Percentiles rank a stretch among this genome's conserved stretches.
phyloP scores from a whole-genome alignment of 1,140 invertebrate species.

The Leptinotarsa texana region DNA sequence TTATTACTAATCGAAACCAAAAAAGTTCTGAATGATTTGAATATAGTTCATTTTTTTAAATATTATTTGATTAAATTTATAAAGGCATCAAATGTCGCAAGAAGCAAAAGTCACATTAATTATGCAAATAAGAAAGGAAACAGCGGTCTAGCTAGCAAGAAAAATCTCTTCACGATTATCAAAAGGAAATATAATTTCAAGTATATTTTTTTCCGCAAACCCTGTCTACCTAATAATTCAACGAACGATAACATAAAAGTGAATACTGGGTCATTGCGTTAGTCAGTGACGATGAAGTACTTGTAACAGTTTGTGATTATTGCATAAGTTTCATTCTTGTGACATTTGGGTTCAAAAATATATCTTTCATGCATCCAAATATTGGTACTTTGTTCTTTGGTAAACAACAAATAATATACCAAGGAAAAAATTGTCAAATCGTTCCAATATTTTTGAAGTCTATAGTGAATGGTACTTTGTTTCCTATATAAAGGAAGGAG shows the following conservation, averaged over 20 bases:
- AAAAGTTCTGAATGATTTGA: no score
- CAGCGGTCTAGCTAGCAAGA: no score
- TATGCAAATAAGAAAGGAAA: no score
- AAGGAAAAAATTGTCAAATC: no score
- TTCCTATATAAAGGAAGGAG: slow-evolving; percentile 12
- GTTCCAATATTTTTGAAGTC: no score
- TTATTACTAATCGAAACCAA: no score
- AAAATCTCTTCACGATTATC: background rate
- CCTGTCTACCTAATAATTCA: slow-evolving; percentile 18
- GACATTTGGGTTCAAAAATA: no score
- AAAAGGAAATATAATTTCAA: background rate
- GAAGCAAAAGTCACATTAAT: no score
- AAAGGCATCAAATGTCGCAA: no score
- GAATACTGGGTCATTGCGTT: background rate
- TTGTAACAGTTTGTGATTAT: slow-evolving; percentile 11
- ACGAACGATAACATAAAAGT: slow-evolving; percentile 10
- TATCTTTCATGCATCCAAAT: background rate
- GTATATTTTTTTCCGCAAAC: background rate
- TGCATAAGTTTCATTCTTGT: slow-evolving; percentile 2
- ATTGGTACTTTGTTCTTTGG: background rate
- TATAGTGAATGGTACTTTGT: background rate
- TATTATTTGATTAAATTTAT: no score
- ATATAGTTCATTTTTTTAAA: no score
- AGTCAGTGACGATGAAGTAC: background rate
- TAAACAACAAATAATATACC: background rate